Evolutionary conservation across 2,888 invertebrate species (phyloP).

Genomic region (Polydesmus complanatus): DNA sequence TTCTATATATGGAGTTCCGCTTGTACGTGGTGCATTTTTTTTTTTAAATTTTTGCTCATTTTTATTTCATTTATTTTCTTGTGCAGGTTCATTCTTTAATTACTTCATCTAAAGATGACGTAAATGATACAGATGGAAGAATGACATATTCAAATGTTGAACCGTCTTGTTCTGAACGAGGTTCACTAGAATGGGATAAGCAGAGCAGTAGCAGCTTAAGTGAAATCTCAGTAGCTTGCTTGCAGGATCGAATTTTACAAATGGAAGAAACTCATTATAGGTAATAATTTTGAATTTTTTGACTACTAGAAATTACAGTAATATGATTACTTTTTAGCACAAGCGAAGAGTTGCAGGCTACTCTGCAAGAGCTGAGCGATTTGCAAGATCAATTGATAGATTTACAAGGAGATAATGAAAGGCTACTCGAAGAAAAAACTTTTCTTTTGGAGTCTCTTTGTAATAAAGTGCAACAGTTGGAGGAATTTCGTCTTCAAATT

Average conservation of each 20-base stretch:
- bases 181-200: constrained; percentile 78
- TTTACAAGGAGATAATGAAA: constrained; percentile 73
- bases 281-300: constrained; percentile 6
- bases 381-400: constrained; percentile 74
- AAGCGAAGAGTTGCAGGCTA: constrained; percentile 83
- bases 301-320: background rate
- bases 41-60: background rate
- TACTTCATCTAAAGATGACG: constrained; percentile 1
- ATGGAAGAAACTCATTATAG: constrained; percentile 77
- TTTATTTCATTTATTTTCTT: background rate
- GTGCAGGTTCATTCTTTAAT: background rate
- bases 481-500: constrained; percentile 70
- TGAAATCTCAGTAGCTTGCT: constrained; percentile 73
- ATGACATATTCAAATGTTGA: constrained; percentile 28
- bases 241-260: constrained; percentile 83
- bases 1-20: constrained; percentile 20
- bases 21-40: constrained; percentile 12
- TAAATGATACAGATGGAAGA: constrained; percentile 4
- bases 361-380: constrained; percentile 80
- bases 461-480: constrained; percentile 79
- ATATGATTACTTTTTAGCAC: constrained; percentile 46
- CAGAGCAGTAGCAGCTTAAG: constrained; percentile 73
- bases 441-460: constrained; percentile 79
- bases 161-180: constrained; percentile 38
- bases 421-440: constrained; percentile 73